These are phyloP conservation scores for Sthenelais limicola DNA, from an alignment of 2,888 invertebrate genomes.

Conservation along the genomic window DNA sequence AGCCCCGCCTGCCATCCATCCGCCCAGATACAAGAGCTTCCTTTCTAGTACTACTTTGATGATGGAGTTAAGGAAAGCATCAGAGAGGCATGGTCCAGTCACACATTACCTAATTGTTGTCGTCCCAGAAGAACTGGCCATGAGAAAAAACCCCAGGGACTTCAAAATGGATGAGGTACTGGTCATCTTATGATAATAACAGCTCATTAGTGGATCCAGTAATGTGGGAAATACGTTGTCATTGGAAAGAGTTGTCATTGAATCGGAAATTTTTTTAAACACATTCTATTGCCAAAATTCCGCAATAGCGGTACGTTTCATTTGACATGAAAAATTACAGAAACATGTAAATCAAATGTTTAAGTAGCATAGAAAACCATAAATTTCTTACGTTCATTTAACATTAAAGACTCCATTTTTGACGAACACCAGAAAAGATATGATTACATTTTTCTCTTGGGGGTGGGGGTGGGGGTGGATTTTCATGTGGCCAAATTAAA, in stretches of 20 bases:
- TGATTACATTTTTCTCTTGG: no score
- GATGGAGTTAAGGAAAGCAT: conserved; percentile 76
- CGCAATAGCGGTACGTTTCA: no score
- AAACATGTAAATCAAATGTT: no score
- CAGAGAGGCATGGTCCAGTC: conserved; percentile 98
- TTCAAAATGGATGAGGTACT: conserved; percentile 62
- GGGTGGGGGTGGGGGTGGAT: no score
- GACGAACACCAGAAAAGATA: no score
- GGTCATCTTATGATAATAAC: background rate
- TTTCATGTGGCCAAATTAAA: no score
- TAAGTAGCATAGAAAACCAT: no score
- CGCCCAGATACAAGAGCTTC: conserved; percentile 43
- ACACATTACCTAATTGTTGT: conserved; percentile 97
- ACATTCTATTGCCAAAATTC: no score
- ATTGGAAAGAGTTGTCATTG: background rate
- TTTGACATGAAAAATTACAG: no score
- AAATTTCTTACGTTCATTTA: no score
- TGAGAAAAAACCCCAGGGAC: conserved; percentile 88
- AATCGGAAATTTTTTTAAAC: no score
- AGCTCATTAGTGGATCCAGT: background rate
- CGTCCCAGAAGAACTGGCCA: conserved; percentile 81
- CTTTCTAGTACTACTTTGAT: conserved; percentile 51
- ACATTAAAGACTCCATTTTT: no score
- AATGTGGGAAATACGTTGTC: background rate
- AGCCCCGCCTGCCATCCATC: conserved; percentile 51